These are phyloP conservation scores for Cnemophilus loriae DNA, from an alignment of 2,113 vertebrate species.

Conservation along the genomic window DNA sequence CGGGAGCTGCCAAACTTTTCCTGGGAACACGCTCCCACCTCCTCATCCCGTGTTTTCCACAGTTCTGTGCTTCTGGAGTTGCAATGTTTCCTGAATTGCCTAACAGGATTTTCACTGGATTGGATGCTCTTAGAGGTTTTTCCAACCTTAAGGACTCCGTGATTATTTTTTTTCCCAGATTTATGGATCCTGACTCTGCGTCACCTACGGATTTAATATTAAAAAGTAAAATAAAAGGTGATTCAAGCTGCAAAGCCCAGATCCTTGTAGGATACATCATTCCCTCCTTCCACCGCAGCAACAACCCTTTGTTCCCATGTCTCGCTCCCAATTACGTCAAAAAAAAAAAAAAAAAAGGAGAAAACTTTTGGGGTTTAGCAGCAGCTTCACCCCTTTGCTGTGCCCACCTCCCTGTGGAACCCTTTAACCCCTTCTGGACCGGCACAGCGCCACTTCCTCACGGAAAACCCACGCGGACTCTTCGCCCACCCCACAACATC, in stretches of 20 bases:
- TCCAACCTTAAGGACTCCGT: rapidly evolving
- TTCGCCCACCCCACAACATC: neutral
- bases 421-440: neutral
- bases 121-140: neutral
- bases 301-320: rapidly evolving
- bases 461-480: neutral
- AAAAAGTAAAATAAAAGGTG: neutral
- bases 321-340: neutral
- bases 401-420: neutral
- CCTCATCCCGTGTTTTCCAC: neutral
- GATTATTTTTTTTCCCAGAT: rapidly evolving
- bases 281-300: neutral
- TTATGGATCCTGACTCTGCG: neutral
- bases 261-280: neutral
- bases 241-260: neutral
- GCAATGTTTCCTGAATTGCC: neutral
- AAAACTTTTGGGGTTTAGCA: neutral
- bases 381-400: neutral
- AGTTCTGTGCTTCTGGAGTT: neutral
- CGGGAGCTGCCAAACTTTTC: neutral
- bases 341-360: neutral
- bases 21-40: neutral
- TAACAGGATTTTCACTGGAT: rapidly evolving
- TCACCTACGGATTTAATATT: neutral
- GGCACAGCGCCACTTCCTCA: neutral